Conservation (phyloP, 2,113 vertebrate genomes). For the Amphilophus citrinellus region DNA sequence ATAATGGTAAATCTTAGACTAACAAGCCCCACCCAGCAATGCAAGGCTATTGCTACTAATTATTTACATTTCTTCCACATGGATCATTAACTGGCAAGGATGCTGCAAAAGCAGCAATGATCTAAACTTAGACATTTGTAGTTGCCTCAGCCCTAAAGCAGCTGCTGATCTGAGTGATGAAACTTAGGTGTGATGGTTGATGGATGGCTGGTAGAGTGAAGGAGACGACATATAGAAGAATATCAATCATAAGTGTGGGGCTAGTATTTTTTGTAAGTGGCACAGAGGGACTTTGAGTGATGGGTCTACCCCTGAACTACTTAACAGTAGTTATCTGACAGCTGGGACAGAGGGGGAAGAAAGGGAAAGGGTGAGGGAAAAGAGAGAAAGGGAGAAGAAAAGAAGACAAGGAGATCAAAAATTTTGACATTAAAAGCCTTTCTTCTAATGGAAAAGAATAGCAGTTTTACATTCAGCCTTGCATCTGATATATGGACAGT, state of each 20-base stretch:
- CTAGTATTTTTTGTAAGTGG: constrained; percentile 20
- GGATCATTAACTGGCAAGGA: background rate
- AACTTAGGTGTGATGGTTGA: constrained; percentile 37
- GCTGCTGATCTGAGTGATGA: constrained; percentile 27
- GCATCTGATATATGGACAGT: constrained; percentile 6
- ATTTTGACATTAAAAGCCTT: background rate
- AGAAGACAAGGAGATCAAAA: background rate
- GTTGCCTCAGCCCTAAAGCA: background rate
- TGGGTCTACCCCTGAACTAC: constrained; percentile 38
- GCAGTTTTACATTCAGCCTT: background rate
- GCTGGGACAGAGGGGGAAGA: background rate
- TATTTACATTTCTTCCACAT: background rate
- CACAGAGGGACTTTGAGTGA: constrained; percentile 36
- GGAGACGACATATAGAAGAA: constrained; percentile 14
- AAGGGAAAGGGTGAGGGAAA: background rate
- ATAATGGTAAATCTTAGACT: background rate
- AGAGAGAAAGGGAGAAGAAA: background rate
- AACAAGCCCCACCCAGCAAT: background rate
- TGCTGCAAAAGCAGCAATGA: background rate
- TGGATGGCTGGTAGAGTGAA: constrained; percentile 34
- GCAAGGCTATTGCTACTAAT: background rate
- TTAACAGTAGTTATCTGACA: constrained; percentile 40
- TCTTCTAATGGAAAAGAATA: constrained; percentile 7
- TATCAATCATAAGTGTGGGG: constrained; percentile 50
- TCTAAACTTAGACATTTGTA: background rate